A percentile compares a stretch with the other conserved stretches of the same genome.
Evolutionary conservation across 2,888 invertebrate genomes (phyloP).

Genomic region (Nomada fabriciana): DNA sequence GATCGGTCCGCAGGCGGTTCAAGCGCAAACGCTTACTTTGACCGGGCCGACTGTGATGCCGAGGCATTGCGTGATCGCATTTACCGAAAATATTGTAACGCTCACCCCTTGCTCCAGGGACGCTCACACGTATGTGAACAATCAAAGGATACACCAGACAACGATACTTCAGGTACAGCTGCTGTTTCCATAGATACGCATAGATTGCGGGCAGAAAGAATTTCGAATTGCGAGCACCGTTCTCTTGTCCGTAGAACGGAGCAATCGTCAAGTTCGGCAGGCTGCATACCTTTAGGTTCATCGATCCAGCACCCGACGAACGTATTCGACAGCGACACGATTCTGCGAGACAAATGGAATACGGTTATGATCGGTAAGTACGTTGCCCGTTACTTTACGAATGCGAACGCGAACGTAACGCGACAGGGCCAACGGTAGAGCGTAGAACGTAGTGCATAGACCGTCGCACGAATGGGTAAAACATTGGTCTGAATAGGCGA

Average conservation of each 20-base stretch:
- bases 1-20: slow-evolving; percentile 85
- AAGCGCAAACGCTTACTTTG: slow-evolving; percentile 88
- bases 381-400: neutral
- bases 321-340: slow-evolving; percentile 91
- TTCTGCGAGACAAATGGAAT: slow-evolving; percentile 90
- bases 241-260: slow-evolving; percentile 87
- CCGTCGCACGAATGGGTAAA: neutral
- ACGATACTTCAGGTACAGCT: slow-evolving; percentile 92
- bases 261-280: slow-evolving; percentile 94
- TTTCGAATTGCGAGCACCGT: no score
- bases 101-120: slow-evolving; percentile 97
- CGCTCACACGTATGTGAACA: slow-evolving; percentile 97
- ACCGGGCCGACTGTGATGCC: slow-evolving; percentile 97
- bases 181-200: no score
- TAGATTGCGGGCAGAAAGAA: neutral
- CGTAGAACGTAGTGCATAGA: neutral
- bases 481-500: neutral
- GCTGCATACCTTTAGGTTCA: slow-evolving; percentile 93
- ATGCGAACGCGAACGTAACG: neutral
- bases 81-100: slow-evolving; percentile 95
- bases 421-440: neutral
- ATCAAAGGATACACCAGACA: slow-evolving; percentile 95
- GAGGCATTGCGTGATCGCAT: slow-evolving; percentile 97
- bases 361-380: slow-evolving; percentile 92
- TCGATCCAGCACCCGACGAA: slow-evolving; percentile 93